phyloP scores from a whole-genome alignment of 2,113 vertebrate genomes.

The Australoheros scitulus region DNA sequence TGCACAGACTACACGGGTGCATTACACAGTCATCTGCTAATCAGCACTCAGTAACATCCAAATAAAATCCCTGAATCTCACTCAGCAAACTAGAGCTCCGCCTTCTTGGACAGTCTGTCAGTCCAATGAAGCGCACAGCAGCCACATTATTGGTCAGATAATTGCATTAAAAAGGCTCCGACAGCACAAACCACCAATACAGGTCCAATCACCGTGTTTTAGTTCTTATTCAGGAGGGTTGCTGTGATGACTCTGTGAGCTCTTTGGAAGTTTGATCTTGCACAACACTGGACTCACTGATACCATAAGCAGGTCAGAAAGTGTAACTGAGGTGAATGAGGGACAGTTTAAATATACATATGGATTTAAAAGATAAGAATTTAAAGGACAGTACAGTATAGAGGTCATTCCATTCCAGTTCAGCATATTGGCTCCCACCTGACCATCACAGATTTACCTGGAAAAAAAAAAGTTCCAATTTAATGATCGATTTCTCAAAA shows the following conservation, averaged over 20 bases:
- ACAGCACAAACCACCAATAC: too few relatives aligned
- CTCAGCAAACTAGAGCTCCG: too few relatives aligned
- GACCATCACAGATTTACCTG: neutral
- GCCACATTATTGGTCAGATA: too few relatives aligned
- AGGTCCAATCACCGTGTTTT: too few relatives aligned
- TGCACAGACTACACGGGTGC: too few relatives aligned
- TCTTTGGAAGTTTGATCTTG: neutral
- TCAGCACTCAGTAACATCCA: too few relatives aligned
- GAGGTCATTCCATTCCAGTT: neutral
- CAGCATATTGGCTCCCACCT: neutral
- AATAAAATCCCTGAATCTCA: too few relatives aligned
- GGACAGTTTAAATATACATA: constrained; percentile 1
- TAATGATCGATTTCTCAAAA: neutral
- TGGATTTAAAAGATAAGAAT: neutral
- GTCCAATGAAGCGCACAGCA: too few relatives aligned
- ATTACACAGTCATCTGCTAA: too few relatives aligned
- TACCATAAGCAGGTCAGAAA: neutral
- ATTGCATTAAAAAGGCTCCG: too few relatives aligned
- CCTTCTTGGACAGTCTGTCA: too few relatives aligned
- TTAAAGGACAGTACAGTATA: neutral
- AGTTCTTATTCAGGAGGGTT: too few relatives aligned
- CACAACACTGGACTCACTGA: neutral
- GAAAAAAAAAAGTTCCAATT: neutral
- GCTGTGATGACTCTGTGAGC: neutral
- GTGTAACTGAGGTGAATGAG: neutral